Percentiles rank a stretch among this genome's conserved stretches.
Conservation (phyloP, 2,113 vertebrate genomes). For the Rattus norvegicus region DNA sequence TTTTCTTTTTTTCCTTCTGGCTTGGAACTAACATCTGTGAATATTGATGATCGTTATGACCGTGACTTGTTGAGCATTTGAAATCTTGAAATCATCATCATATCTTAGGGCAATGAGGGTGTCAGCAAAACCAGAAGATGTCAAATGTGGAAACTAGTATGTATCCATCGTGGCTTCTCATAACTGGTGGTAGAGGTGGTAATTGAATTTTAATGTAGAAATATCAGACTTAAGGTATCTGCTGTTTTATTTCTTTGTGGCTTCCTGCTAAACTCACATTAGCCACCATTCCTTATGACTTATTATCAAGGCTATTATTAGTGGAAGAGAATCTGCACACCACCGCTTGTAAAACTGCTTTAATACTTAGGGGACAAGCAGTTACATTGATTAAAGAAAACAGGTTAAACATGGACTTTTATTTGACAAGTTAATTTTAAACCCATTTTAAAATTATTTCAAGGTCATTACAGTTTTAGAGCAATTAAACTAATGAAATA, state of each 20-base stretch:
- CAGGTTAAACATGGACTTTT: constrained; percentile 26
- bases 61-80: constrained; percentile 12
- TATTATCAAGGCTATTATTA: neutral
- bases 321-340: neutral
- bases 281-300: constrained; percentile 34
- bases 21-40: constrained; percentile 16
- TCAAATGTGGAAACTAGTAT: neutral
- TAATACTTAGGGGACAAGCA: neutral
- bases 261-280: neutral
- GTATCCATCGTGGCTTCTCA: neutral
- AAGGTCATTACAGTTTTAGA: neutral
- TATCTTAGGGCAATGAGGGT: neutral
- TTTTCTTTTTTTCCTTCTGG: neutral
- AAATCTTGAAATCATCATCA: neutral
- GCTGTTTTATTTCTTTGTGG: constrained; percentile 4
- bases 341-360: neutral
- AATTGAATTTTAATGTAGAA: neutral
- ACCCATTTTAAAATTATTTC: constrained; percentile 2
- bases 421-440: constrained; percentile 27
- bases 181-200: accelerated
- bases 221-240: neutral
- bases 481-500: neutral
- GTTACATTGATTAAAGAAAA: neutral
- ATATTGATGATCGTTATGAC: neutral
- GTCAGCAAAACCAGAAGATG: neutral